phyloP scores from a whole-genome alignment of 2,113 vertebrate genomes.

The Suncus etruscus region DNA sequence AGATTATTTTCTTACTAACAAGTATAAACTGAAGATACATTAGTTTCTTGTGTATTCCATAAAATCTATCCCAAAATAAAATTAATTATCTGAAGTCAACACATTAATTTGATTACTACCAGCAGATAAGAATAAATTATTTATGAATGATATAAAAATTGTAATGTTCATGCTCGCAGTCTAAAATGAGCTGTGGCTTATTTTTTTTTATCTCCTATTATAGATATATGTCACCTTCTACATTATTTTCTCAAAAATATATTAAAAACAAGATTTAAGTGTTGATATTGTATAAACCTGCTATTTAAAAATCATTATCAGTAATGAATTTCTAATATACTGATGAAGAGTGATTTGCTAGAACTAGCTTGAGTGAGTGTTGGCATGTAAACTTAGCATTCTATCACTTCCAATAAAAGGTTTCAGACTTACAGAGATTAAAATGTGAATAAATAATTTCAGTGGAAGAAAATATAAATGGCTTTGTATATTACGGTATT shows the following conservation, averaged over 20 bases:
- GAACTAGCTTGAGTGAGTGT: neutral
- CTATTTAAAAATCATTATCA: neutral
- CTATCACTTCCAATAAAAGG: neutral
- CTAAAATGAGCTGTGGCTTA: neutral
- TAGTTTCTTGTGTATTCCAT: neutral
- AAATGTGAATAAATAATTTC: neutral
- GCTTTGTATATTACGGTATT: neutral
- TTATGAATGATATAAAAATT: neutral
- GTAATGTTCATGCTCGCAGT: neutral
- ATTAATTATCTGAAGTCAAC: neutral
- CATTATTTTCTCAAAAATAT: neutral
- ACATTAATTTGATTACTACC: neutral
- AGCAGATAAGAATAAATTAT: neutral
- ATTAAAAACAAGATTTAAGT: neutral
- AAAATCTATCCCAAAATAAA: constrained; percentile 27
- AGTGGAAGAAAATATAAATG: neutral
- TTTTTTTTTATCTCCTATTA: neutral
- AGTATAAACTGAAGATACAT: neutral
- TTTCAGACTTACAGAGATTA: neutral
- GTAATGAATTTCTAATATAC: neutral
- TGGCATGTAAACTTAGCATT: neutral
- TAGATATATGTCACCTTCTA: neutral
- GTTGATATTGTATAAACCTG: neutral
- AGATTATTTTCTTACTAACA: constrained; percentile 36
- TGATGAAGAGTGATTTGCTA: neutral